These are phyloP conservation scores for Hapalemur alaotrensis DNA, from an alignment of 2,797 vertebrate genomes.

Conservation along the genomic window DNA sequence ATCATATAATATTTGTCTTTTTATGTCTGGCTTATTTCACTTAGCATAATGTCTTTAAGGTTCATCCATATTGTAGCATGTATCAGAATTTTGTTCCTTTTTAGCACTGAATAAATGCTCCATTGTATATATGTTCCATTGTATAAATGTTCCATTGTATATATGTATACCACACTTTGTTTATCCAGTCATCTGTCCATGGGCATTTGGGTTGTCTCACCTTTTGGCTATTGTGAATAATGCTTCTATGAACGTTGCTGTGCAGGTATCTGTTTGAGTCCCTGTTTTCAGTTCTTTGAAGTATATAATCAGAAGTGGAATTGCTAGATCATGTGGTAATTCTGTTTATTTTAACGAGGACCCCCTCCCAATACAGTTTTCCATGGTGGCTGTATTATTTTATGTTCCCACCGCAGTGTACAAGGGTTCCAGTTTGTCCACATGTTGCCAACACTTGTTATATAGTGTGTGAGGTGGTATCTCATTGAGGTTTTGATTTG, in stretches of 20 bases:
- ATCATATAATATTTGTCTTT: background rate
- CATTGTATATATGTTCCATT: background rate
- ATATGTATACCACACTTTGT: background rate
- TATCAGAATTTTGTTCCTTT: background rate
- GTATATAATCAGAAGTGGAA: background rate
- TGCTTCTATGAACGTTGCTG: background rate
- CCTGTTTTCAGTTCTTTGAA: background rate
- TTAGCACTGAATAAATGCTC: background rate
- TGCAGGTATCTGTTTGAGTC: background rate
- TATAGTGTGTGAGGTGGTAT: background rate
- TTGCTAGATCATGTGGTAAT: background rate
- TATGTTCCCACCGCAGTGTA: background rate
- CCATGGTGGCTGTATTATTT: background rate
- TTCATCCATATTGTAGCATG: background rate
- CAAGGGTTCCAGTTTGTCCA: background rate
- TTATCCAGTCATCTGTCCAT: background rate
- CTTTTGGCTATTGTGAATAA: background rate
- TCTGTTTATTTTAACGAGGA: background rate
- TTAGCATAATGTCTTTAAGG: background rate
- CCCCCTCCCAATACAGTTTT: background rate
- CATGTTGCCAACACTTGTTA: background rate
- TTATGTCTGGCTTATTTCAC: background rate
- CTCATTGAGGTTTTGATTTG: background rate
- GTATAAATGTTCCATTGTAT: background rate
- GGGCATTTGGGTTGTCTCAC: background rate